Base-by-base conservation (phyloP, 37 sponge, comb jelly and placozoan species). In the Aplysina aerophoba region DNA sequence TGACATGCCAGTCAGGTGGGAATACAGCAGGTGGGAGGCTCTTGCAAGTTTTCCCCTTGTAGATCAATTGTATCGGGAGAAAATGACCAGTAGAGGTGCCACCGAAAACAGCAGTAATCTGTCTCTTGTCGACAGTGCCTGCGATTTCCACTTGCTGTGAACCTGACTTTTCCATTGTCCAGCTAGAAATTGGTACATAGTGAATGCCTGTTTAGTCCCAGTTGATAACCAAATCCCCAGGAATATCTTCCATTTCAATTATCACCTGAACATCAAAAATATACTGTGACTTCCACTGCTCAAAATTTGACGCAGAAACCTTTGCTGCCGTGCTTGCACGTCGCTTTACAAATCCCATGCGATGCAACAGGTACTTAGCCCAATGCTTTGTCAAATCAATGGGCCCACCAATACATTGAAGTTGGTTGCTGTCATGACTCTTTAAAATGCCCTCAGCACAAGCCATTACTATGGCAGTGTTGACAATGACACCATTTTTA, bases 181-280 rank as follows among this genome's bases (percentile, higher is more conserved):
- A 87, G 14, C 68, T 81, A 15, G 66, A 55, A 44, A 86, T 83
- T 34, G 91, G 88, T 24, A 91, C 88, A 77, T 86, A 86, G 19
- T 87, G 80, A 21, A 91, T 81, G 24, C 83, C 91, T 36, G 88
- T 91, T 74, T 91, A 88, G 38, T 91, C 91, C 88, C 88, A 87
- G 73, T 91, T 91, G 38, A 83, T 82, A 0, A 88, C 56, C 15
- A 91, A 71, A 25, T 88, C 71, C 17, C 36, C 56, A 33, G 92
- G 92, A 24, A 91, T 91, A 38, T 91, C 92, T 57, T 88, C 92
- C 73, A 91, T 81, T 37, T 84, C 77, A 28, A 91, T 55, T 30
- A 91, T 44, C 1, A 66, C 41, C 11, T 73, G 81, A 22, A 85
- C 53, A 81, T 84, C 86, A 34, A 88, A 85, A 37, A 88, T 39